Conservation (phyloP, 2,888 invertebrate genomes). For the Cremastinae sp. region DNA sequence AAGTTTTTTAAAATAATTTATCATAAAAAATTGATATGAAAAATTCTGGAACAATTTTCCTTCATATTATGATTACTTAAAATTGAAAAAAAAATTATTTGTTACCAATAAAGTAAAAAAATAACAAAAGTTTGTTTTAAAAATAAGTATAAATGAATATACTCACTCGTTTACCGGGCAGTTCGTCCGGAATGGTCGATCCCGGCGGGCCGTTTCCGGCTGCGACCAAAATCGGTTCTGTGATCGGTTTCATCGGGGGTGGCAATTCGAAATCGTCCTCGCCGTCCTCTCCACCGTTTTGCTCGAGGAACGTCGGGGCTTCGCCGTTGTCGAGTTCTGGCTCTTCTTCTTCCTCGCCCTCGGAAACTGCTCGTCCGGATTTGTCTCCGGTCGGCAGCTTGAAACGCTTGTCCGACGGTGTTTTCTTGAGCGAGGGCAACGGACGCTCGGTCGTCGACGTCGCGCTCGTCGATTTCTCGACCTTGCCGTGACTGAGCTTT, state of each 20-base stretch:
- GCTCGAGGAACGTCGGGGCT: conserved; percentile 77
- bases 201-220: conserved; percentile 76
- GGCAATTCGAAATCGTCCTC: conserved; percentile 95
- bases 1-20: too few relatives aligned
- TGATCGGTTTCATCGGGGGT: conserved; percentile 97
- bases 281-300: conserved; percentile 86
- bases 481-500: conserved; percentile 93
- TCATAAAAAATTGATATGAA: too few relatives aligned
- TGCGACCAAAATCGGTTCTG: conserved; percentile 84
- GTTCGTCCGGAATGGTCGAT: conserved; percentile 76
- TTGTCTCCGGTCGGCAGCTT: conserved; percentile 83
- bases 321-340: conserved; percentile 72
- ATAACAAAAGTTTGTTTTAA: background rate
- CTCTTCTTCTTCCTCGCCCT: conserved; percentile 79
- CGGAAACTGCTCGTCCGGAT: conserved; percentile 68
- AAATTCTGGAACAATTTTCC: too few relatives aligned
- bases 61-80: too few relatives aligned
- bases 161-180: conserved; percentile 80
- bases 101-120: background rate
- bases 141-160: conserved; percentile 1
- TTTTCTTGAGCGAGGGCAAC: conserved; percentile 87
- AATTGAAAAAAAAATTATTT: background rate
- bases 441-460: conserved; percentile 76
- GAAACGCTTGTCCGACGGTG: conserved; percentile 91
- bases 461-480: conserved; percentile 84